phyloP scores from a whole-genome alignment of 2,113 vertebrate species.

The Myotis lucifugus region DNA sequence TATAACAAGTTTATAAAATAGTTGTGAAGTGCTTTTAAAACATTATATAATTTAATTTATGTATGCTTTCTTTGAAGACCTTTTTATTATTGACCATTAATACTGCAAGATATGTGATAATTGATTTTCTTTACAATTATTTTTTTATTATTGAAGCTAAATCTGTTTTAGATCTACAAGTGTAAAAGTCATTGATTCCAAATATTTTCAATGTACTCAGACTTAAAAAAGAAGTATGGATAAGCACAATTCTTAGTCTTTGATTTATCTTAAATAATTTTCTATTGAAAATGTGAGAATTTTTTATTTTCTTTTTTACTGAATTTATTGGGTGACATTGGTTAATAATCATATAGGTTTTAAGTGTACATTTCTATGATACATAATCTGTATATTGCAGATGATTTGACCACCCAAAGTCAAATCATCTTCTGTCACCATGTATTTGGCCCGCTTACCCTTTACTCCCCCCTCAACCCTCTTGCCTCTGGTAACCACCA shows the following conservation, averaged over 20 bases:
- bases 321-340: too few relatives aligned
- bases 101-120: not conserved
- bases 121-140: not conserved
- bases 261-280: not conserved
- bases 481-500: too few relatives aligned
- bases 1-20: slow-evolving; percentile 1
- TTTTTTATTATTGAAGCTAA: not conserved
- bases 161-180: not conserved
- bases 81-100: not conserved
- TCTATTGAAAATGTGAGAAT: not conserved
- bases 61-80: not conserved
- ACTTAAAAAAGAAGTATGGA: not conserved
- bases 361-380: too few relatives aligned
- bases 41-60: not conserved
- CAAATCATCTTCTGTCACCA: too few relatives aligned
- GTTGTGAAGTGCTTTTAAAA: not conserved
- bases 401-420: too few relatives aligned
- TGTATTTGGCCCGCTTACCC: too few relatives aligned
- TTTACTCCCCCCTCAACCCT: too few relatives aligned
- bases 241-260: not conserved
- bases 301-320: not conserved
- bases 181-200: not conserved
- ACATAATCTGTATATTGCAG: too few relatives aligned
- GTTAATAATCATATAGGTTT: too few relatives aligned
- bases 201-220: not conserved